A percentile compares a stretch with the other conserved stretches of the same genome.
phyloP scores from a whole-genome alignment of 2,797 vertebrate genomes.

The Taenioides sp. region DNA sequence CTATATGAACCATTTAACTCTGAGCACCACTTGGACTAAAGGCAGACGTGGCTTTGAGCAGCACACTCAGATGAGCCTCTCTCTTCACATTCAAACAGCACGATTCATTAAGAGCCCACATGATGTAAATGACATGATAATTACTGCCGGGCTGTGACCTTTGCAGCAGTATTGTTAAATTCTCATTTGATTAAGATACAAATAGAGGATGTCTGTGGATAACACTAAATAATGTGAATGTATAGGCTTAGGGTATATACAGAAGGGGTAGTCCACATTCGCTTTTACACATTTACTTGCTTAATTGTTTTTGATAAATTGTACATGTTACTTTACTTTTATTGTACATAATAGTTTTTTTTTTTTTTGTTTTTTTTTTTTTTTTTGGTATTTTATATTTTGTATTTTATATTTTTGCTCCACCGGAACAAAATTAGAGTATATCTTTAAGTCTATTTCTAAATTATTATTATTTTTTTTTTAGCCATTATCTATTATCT shows the following conservation, averaged over 20 bases:
- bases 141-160: neutral
- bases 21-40: constrained; percentile 3
- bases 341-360: too few species aligned
- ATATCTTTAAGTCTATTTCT: too few species aligned
- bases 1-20: neutral
- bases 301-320: neutral
- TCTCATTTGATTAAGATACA: neutral
- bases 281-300: too few species aligned
- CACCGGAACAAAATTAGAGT: too few species aligned
- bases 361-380: too few species aligned
- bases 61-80: neutral
- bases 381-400: too few species aligned
- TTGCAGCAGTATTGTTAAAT: neutral
- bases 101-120: constrained; percentile 1
- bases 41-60: neutral
- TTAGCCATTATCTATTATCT: too few species aligned
- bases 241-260: neutral
- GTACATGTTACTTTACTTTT: too few species aligned
- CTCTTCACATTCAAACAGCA: neutral
- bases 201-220: neutral
- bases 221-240: neutral
- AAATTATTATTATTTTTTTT: too few species aligned
- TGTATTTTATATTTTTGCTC: too few species aligned
- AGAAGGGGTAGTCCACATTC: neutral
- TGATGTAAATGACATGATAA: neutral